Evolutionary conservation across 2,888 invertebrate species (phyloP).

Genomic region (Mythimna vitellina): DNA sequence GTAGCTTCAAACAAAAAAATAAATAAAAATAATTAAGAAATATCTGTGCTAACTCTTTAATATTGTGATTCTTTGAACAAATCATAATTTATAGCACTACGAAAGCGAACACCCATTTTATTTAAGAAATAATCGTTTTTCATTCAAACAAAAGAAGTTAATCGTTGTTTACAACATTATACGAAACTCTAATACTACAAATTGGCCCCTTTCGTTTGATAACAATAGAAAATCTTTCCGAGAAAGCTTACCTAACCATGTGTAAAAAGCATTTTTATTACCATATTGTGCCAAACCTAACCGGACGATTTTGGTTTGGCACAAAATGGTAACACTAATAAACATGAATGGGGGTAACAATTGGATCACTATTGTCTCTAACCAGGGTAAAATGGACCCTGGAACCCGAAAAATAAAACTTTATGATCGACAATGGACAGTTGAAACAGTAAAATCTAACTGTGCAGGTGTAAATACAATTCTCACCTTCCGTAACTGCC

Average conservation of each 20-base stretch:
- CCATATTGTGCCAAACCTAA: conserved; percentile 51
- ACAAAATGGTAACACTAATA: conserved; percentile 16
- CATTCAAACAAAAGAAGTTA: conserved; percentile 61
- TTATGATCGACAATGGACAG: conserved; percentile 71
- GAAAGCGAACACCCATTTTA: conserved; percentile 16
- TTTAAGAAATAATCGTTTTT: conserved; percentile 29
- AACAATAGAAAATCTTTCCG: conserved; percentile 65
- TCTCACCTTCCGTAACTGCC: conserved; percentile 56
- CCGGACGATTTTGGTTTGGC: conserved; percentile 57
- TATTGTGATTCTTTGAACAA: conserved; percentile 14
- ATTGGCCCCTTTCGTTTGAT: conserved; percentile 49
- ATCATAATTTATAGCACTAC: conserved; percentile 11
- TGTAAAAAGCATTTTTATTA: conserved; percentile 14
- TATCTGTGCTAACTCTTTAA: neutral
- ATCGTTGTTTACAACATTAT: conserved; percentile 74
- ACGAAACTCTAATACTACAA: conserved; percentile 37
- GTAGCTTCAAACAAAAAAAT: neutral
- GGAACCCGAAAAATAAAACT: conserved; percentile 75
- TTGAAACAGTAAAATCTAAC: conserved; percentile 73
- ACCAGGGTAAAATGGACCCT: conserved; percentile 54
- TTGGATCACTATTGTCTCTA: conserved; percentile 21
- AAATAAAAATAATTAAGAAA: neutral
- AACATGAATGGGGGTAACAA: conserved; percentile 61
- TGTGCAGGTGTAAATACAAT: conserved; percentile 64
- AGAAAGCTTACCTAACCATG: conserved; percentile 60